phyloP scores from a whole-genome alignment of 2,113 vertebrate genomes.

The Coracopsis vasa region DNA sequence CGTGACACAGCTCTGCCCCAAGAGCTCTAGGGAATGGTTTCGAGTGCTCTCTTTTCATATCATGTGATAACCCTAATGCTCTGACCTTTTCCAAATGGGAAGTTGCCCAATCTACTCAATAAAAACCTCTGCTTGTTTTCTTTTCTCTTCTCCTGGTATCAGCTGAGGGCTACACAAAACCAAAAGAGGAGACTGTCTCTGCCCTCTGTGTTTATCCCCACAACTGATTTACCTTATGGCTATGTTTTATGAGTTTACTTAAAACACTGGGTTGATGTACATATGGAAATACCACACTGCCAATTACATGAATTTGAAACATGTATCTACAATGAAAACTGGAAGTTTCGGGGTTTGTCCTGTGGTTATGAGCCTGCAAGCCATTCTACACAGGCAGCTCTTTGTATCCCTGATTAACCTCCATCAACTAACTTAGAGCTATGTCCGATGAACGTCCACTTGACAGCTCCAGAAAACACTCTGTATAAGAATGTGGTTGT shows the following conservation, averaged over 20 bases:
- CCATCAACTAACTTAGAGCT: not conserved
- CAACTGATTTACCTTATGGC: not conserved
- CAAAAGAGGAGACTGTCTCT: not conserved
- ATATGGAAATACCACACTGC: not conserved
- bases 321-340: not conserved
- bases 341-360: not conserved
- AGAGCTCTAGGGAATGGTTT: not conserved
- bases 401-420: slow-evolving; percentile 1
- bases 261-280: not conserved
- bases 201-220: not conserved
- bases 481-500: not conserved
- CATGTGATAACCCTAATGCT: not conserved
- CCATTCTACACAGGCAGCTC: not conserved
- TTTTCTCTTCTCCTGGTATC: not conserved
- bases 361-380: not conserved
- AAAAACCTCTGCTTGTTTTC: not conserved
- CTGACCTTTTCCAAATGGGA: not conserved
- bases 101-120: not conserved
- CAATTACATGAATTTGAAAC: not conserved
- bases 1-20: not conserved
- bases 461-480: not conserved
- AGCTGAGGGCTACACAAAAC: not conserved
- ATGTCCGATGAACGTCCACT: not conserved
- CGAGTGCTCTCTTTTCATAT: not conserved
- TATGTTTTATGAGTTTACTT: not conserved